Evolutionary conservation across 2,888 invertebrate genomes (phyloP), one percentile per base, ranked within the genome.

Genomic region (Caenorhabditis plicata): DNA sequence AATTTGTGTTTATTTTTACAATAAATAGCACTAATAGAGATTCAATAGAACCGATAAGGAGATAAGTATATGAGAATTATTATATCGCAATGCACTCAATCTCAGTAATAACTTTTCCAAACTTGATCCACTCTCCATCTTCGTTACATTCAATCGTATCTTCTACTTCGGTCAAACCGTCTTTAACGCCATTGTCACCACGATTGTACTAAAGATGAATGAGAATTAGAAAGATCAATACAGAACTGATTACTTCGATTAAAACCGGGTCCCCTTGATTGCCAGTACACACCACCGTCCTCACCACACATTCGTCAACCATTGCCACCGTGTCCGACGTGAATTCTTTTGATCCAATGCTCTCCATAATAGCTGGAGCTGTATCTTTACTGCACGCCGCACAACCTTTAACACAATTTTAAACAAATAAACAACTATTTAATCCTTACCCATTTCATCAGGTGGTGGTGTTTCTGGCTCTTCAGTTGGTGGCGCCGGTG

Each of bases 181-280:
- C 8, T 22, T 44, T 41, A 5, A 22, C 22, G 20, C 60, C 60
- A 33, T 35, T 49, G n/a, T 4, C 38, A 33, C 50, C 60, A 1
- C n/a, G 1, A 27, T 60, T 60, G 35, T 42, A 60, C 60, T 60
- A n/a, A n/a, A n/a, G n/a, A n/a, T n/a, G 45, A 31, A 53, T 40
- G 45, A n/a, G 0, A 20, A 7, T 22, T 23, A 9, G 5, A 20
- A 17, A 26, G 8, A 40, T 15, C 23, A 2, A 15, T 7, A 29
- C 5, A 15, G 9, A 19, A 19, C 50, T 40, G 17, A 60, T 53
- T 20, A 49, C 35, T n/a, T 53, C 53, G n/a, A 49, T 19, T 8
- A 53, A 53, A 11, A 27, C 49, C 4, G 44, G 39, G 15, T 35
- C 45, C 0, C 48, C 29, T 8, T 33, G 25, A 17, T 45, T 46